phyloP scores from a whole-genome alignment of 2,797 vertebrate genomes.

The Jordanella pulchra region DNA sequence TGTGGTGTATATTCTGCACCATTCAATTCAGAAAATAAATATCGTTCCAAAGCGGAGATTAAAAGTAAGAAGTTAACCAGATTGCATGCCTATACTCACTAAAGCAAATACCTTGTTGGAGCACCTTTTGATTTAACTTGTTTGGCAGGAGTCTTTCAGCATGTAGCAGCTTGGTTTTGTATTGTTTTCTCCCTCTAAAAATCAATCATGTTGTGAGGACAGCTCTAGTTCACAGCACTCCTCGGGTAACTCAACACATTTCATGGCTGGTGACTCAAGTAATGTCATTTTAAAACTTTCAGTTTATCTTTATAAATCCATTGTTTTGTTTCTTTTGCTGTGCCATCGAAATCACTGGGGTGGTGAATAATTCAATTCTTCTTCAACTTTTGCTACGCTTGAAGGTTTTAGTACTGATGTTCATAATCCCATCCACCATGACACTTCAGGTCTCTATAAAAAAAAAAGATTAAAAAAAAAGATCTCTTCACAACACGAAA shows the following conservation, averaged over 20 bases:
- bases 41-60: too few relatives aligned
- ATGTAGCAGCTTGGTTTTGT: neutral
- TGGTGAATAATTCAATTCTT: too few relatives aligned
- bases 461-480: too few relatives aligned
- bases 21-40: neutral
- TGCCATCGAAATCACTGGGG: too few relatives aligned
- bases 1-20: neutral
- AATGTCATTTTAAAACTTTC: neutral
- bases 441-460: too few relatives aligned
- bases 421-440: too few relatives aligned
- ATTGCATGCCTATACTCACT: neutral
- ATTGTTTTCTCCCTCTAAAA: neutral
- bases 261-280: neutral
- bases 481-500: too few relatives aligned
- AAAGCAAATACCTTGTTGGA: neutral
- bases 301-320: too few relatives aligned
- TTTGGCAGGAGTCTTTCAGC: neutral
- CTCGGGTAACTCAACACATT: neutral
- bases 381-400: too few relatives aligned
- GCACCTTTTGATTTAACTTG: neutral
- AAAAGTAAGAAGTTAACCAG: neutral
- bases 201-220: neutral
- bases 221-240: neutral
- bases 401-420: too few relatives aligned
- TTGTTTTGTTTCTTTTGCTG: too few relatives aligned